phyloP scores from a whole-genome alignment of 2,888 invertebrate species.

The Nebria salina region DNA sequence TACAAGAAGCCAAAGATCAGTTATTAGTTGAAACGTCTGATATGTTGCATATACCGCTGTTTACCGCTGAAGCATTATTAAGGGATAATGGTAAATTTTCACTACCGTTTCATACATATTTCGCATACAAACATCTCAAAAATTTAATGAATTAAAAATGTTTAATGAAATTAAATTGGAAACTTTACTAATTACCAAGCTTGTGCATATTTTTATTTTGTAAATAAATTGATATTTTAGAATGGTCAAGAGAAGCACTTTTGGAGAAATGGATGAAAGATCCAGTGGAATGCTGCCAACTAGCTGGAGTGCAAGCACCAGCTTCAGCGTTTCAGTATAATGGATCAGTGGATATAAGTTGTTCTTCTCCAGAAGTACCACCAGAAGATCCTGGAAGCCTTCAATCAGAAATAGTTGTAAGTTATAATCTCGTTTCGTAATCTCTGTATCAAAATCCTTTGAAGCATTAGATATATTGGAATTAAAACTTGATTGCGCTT shows the following conservation, averaged over 20 bases:
- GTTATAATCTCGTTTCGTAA: neutral
- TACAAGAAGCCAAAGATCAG: constrained; percentile 77
- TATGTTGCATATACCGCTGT: constrained; percentile 75
- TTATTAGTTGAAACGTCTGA: constrained; percentile 75
- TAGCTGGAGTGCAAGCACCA: constrained; percentile 73
- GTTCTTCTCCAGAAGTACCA: constrained; percentile 38
- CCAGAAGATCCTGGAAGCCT: constrained; percentile 32
- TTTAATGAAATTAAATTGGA: neutral
- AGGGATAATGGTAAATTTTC: constrained; percentile 69
- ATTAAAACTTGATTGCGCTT: too few relatives aligned
- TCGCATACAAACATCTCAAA: neutral
- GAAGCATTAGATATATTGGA: too few relatives aligned
- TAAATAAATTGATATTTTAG: constrained; percentile 58
- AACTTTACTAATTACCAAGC: too few relatives aligned
- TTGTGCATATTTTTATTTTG: neutral
- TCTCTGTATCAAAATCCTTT: neutral
- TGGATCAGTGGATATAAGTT: constrained; percentile 57
- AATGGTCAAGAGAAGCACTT: constrained; percentile 74
- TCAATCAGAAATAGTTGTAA: constrained; percentile 31
- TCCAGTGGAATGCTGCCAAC: constrained; percentile 71
- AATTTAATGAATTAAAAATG: neutral
- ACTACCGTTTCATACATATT: neutral
- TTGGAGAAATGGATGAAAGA: constrained; percentile 76
- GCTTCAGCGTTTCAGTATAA: constrained; percentile 60
- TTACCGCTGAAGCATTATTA: constrained; percentile 74